Evolutionary conservation across 2,888 invertebrate species (phyloP).

Genomic region (Sarcophaga carnaria): DNA sequence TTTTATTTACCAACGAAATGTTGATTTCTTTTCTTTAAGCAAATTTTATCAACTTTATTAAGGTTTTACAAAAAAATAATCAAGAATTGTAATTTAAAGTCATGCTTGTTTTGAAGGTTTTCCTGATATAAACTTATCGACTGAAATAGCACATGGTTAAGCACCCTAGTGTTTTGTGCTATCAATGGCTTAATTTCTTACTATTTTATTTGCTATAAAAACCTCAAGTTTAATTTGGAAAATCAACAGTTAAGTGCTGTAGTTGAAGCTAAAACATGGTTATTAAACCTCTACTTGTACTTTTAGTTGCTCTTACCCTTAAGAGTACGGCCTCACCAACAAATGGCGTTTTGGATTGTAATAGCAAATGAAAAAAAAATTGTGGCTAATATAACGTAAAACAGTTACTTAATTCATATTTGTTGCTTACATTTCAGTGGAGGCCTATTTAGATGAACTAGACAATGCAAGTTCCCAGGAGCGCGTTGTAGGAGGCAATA

Average conservation of each 20-base stretch:
- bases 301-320: slow-evolving; percentile 10
- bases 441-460: slow-evolving; percentile 73
- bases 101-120: slow-evolving; percentile 24
- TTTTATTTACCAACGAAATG: too few relatives aligned
- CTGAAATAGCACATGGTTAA: slow-evolving; percentile 28
- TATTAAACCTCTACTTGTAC: slow-evolving; percentile 1
- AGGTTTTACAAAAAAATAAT: background rate
- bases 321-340: background rate
- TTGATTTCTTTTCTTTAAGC: too few relatives aligned
- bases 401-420: background rate
- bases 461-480: slow-evolving; percentile 74
- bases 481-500: slow-evolving; percentile 78
- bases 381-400: background rate
- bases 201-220: slow-evolving; percentile 37
- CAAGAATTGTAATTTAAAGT: background rate
- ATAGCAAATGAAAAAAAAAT: background rate
- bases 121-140: slow-evolving; percentile 10
- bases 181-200: background rate
- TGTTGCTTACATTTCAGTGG: slow-evolving; percentile 70
- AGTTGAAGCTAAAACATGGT: slow-evolving; percentile 8
- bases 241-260: background rate
- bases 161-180: slow-evolving; percentile 10
- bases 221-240: background rate
- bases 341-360: slow-evolving; percentile 57
- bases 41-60: too few relatives aligned